Base-by-base conservation (phyloP, 1,140 invertebrate genomes). In the Scaptodrosophila lebanonensis region DNA sequence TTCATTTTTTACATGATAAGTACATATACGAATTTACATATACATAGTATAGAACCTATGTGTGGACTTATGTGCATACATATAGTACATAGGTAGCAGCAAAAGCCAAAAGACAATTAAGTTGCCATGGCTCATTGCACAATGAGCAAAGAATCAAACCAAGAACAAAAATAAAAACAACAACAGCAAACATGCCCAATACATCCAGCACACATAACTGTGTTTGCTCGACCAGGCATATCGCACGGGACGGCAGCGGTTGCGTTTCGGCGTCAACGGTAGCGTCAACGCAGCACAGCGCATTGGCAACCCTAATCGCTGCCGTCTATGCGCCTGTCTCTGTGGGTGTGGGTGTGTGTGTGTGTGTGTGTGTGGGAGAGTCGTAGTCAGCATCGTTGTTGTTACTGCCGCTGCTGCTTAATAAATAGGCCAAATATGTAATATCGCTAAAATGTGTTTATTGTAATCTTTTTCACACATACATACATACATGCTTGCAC, bases 371-470 rank as follows among this genome's bases (percentile, higher is more conserved):
- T 15, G 44, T 17, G 39, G 32, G 20, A 51, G 40, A 45, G 42
- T 47, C 32, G 39, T 11, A 29, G 47, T 27, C 16, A 44, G 40
- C 30, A 12, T 51, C 44, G 32, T 44, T 53, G 36, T 43, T 53
- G 58, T 43, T 65, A 50, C 13, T 58, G 40, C 53, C 40, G 42
- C 25, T 45, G 48, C 50, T 67, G 48, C 50, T 79, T 79, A 82
- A 82, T 82, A 82, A 82, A 82, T 82, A 82, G 75, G 75, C 69
- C 75, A 82, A 82, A 82, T 82, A 82, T 82, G 75, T 79, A 79
- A 79, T 79, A 79, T 79, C 66, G 73, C 73, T 82, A 82, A 82
- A 79, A 79, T 79, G 73, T 79, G 69, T 73, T 79, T 79, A 79
- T 82, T 79, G 73, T 79, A 79, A 79, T 79, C 73, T 77, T 79